A percentile compares a stretch with the other conserved stretches of the same genome.
phyloP scores from a whole-genome alignment of 1,140 invertebrate species.

The Akabosia matsudoensis region DNA sequence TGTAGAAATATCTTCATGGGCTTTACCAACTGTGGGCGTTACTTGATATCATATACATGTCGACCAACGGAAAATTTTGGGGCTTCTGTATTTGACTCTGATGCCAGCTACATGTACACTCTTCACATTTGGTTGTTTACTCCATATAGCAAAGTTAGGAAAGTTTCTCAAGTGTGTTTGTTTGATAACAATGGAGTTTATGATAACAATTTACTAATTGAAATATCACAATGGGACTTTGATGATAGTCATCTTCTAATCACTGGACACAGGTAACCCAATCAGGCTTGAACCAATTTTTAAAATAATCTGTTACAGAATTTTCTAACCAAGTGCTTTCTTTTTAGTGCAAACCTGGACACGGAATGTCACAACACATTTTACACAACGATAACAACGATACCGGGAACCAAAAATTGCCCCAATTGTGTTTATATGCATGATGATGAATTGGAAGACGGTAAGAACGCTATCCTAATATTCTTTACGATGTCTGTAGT shows the following conservation, averaged over 20 bases:
- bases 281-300: conserved; percentile 6
- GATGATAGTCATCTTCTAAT: conserved; percentile 63
- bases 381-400: conserved; percentile 50
- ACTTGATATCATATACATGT: conserved; percentile 77
- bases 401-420: conserved; percentile 62
- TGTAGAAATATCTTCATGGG: conserved; percentile 83
- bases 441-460: conserved; percentile 61
- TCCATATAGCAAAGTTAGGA: conserved; percentile 59
- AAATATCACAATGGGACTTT: conserved; percentile 68
- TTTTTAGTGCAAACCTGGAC: conserved; percentile 24
- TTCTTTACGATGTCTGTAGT: too few species aligned
- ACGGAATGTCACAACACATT: conserved; percentile 19
- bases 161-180: conserved; percentile 65
- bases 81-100: conserved; percentile 1
- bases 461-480: too few species aligned
- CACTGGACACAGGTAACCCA: conserved; percentile 63
- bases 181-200: conserved; percentile 64
- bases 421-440: conserved; percentile 60
- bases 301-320: not conserved
- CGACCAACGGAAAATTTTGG: conserved; percentile 40
- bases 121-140: conserved; percentile 71
- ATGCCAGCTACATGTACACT: conserved; percentile 58
- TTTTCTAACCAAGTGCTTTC: not conserved
- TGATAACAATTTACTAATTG: conserved; percentile 58
- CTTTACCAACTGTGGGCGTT: conserved; percentile 86